Conservation (phyloP, 2,797 vertebrate species). For the Acrossocheilus fasciatus region DNA sequence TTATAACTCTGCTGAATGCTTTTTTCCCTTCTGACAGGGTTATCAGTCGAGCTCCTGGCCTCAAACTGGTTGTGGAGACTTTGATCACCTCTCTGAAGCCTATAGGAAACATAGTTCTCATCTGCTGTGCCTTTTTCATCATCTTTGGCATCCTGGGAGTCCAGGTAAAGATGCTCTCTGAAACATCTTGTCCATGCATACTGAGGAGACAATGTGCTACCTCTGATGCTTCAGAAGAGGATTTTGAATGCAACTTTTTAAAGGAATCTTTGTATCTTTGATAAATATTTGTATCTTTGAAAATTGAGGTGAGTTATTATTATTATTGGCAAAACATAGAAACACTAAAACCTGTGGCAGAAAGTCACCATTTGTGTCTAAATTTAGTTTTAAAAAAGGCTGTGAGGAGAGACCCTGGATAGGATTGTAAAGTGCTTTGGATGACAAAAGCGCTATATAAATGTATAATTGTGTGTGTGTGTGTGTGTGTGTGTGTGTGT, state of each 20-base stretch:
- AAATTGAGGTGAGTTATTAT: not conserved
- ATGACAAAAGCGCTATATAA: no score
- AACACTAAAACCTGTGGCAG: not conserved
- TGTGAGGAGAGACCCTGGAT: no score
- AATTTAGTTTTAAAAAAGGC: no score
- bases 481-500: no score
- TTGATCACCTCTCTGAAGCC: constrained; percentile 98
- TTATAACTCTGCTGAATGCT: not conserved
- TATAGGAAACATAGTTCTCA: constrained; percentile 97
- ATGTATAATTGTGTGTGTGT: no score
- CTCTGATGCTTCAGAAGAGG: not conserved
- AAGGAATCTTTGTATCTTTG: not conserved
- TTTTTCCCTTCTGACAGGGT: constrained; percentile 79
- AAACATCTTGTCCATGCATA: not conserved
- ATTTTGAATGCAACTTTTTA: not conserved
- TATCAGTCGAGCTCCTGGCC: constrained; percentile 95
- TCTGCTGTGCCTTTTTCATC: constrained; percentile 98
- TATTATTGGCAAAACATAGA: not conserved
- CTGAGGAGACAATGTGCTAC: not conserved
- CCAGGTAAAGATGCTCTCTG: constrained; percentile 81
- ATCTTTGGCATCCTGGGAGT: constrained; percentile 98
- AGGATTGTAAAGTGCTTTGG: no score
- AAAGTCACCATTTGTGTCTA: no score
- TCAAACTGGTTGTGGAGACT: constrained; percentile 97
- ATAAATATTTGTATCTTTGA: not conserved